Conservation (phyloP, 2,113 vertebrate genomes). For the Myotis lucifugus region DNA sequence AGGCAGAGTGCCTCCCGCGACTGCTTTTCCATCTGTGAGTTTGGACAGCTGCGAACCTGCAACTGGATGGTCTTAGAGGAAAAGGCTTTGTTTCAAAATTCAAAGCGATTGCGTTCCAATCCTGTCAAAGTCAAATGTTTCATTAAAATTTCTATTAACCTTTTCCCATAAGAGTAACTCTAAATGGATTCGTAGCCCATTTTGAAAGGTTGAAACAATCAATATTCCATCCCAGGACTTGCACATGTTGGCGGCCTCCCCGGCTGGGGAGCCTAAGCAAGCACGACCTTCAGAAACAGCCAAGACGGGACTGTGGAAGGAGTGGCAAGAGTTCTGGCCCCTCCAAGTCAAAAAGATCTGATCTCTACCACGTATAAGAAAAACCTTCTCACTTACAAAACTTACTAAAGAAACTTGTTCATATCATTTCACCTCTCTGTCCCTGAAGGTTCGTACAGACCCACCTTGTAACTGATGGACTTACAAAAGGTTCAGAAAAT, state of each 20-base stretch:
- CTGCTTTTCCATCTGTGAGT: neutral
- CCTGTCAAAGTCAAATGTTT: conserved; percentile 21
- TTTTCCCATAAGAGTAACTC: neutral
- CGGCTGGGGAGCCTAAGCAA: fast-evolving
- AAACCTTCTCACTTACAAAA: too few species aligned
- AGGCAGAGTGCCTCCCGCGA: fast-evolving
- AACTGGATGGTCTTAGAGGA: neutral
- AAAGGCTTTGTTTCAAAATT: conserved; percentile 15
- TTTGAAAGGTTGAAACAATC: neutral
- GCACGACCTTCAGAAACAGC: fast-evolving
- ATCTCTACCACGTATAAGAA: neutral
- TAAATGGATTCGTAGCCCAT: conserved; percentile 25
- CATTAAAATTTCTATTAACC: conserved; percentile 29
- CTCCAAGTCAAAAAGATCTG: neutral
- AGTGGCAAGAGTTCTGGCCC: too few species aligned
- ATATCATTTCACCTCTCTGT: neutral
- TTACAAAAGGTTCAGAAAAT: neutral
- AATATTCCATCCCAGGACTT: neutral
- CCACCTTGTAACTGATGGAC: neutral
- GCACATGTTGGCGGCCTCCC: too few species aligned
- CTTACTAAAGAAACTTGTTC: neutral
- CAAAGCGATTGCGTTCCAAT: neutral
- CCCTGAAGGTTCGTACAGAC: neutral
- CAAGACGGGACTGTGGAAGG: fast-evolving
- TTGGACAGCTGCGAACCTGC: neutral